A percentile compares a stretch with the other conserved stretches of the same genome.
phyloP scores from a whole-genome alignment of 2,797 vertebrate genomes.

The Xenops minutus region DNA sequence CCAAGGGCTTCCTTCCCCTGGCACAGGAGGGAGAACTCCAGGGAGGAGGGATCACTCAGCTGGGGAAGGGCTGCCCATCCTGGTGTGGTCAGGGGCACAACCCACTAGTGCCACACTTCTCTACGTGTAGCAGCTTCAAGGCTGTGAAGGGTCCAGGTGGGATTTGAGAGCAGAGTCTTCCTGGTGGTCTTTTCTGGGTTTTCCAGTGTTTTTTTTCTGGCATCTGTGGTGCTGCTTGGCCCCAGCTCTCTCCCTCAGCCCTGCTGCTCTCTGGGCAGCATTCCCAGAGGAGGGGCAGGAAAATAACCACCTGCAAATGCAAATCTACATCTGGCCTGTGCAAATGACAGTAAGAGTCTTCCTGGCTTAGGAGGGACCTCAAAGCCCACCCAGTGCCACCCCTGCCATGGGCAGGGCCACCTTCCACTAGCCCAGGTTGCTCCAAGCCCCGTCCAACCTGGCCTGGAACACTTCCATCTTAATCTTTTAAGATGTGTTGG shows the following conservation, averaged over 20 bases:
- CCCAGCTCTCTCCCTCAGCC: not conserved
- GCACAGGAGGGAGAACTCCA: not conserved
- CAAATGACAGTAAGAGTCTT: not conserved
- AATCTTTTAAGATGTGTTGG: fast-evolving
- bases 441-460: fast-evolving
- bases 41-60: not conserved
- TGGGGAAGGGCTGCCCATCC: not conserved
- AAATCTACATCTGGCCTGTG: not conserved
- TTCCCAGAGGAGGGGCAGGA: not conserved
- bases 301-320: constrained; percentile 6
- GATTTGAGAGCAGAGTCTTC: not conserved
- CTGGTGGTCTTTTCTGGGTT: not conserved
- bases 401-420: not conserved
- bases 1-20: not conserved
- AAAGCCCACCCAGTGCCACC: not conserved
- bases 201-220: not conserved
- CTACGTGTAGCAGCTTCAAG: not conserved
- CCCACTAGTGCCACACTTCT: not conserved
- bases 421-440: not conserved
- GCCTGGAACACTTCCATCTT: not conserved
- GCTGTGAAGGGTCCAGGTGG: not conserved
- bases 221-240: too few species aligned
- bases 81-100: not conserved
- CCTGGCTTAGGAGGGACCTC: not conserved
- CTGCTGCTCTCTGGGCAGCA: not conserved